Evolutionary conservation across 2,113 vertebrate genomes (phyloP).

Genomic region (Oryzias woworae): DNA sequence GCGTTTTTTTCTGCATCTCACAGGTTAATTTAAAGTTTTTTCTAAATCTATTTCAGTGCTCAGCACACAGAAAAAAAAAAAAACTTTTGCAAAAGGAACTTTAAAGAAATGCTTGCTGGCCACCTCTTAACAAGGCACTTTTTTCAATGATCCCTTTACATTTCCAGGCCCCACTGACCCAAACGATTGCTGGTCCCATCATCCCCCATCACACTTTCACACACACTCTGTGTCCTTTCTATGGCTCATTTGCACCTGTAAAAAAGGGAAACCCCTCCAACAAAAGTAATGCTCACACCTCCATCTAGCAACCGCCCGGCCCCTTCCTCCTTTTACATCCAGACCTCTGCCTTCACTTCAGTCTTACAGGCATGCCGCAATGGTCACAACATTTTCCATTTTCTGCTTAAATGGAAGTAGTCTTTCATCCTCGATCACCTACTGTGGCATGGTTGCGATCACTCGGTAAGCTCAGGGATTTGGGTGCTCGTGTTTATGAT

Average conservation of each 20-base stretch:
- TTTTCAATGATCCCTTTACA: neutral
- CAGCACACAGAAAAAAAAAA: too few species aligned
- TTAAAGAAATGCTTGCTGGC: too few species aligned
- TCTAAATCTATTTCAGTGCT: too few species aligned
- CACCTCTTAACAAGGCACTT: too few species aligned
- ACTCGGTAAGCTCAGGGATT: conserved; percentile 56
- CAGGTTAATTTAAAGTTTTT: too few species aligned
- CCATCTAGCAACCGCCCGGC: conserved; percentile 22
- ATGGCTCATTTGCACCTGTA: conserved; percentile 71
- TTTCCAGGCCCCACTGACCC: conserved; percentile 14
- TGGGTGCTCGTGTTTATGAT: neutral
- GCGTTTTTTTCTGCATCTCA: too few species aligned
- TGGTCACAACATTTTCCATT: neutral
- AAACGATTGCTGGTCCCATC: neutral
- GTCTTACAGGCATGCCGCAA: conserved; percentile 32
- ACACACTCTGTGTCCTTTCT: conserved; percentile 2
- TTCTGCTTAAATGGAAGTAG: conserved; percentile 54
- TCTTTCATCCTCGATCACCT: conserved; percentile 58
- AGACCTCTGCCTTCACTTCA: conserved; percentile 17
- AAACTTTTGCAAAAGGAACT: too few species aligned
- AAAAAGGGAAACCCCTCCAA: conserved; percentile 19
- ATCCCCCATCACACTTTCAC: conserved; percentile 23
- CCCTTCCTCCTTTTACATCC: conserved; percentile 40
- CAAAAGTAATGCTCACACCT: conserved; percentile 45
- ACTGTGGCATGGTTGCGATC: conserved; percentile 65